Evolutionary conservation across 2,888 invertebrate species (phyloP).

Genomic region (Abrostola tripartita): DNA sequence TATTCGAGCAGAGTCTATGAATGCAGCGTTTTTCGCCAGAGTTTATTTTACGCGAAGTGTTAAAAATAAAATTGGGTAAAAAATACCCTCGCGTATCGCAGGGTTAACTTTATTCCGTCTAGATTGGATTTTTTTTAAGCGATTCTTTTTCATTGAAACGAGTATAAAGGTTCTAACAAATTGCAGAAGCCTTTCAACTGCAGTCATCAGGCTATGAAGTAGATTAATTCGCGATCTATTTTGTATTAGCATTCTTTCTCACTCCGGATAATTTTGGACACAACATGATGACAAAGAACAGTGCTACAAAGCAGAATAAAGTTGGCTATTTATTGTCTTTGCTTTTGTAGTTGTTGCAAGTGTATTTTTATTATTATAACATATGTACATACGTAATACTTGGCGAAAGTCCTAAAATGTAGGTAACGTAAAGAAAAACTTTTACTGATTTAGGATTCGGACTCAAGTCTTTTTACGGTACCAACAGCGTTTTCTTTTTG

Average conservation of each 20-base stretch:
- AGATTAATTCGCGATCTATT: conserved; percentile 17
- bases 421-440: no score
- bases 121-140: conserved; percentile 45
- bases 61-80: conserved; percentile 62
- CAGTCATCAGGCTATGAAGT: conserved; percentile 24
- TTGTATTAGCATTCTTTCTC: conserved; percentile 11
- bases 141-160: conserved; percentile 34
- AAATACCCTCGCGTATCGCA: conserved; percentile 43
- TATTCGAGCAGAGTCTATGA: conserved; percentile 62
- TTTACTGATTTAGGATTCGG: no score
- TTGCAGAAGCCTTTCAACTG: conserved; percentile 23
- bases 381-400: no score
- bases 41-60: conserved; percentile 59
- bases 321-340: no score
- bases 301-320: no score
- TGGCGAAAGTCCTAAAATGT: no score
- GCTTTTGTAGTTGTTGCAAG: no score
- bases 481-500: no score
- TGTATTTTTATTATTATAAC: no score
- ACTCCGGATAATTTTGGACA: neutral
- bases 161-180: conserved; percentile 27
- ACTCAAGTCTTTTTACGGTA: no score
- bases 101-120: conserved; percentile 49
- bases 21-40: conserved; percentile 58
- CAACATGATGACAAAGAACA: neutral